Evolutionary conservation across 2,113 vertebrate genomes (phyloP).

Genomic region (Mesocricetus auratus): DNA sequence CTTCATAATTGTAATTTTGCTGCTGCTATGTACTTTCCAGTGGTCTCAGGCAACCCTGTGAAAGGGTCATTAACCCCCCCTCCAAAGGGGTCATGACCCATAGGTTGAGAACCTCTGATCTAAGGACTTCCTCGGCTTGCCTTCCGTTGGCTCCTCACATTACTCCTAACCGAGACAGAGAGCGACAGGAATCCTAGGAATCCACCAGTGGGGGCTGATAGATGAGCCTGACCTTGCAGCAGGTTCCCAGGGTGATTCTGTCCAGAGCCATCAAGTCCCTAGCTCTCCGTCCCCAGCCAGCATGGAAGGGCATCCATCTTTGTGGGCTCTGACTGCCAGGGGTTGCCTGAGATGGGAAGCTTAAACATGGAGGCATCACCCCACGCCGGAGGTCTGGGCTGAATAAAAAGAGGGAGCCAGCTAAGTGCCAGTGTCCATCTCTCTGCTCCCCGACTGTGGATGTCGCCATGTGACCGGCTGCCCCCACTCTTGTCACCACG

Average conservation of each 20-base stretch:
- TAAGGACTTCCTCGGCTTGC: neutral
- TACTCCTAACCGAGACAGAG: neutral
- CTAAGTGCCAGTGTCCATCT: neutral
- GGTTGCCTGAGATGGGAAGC: neutral
- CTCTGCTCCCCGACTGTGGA: neutral
- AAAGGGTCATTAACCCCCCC: neutral
- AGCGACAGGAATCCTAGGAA: neutral
- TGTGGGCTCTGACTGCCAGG: neutral
- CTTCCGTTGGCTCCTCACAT: neutral
- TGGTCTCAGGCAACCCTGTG: neutral
- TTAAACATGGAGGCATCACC: neutral
- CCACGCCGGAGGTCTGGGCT: too few relatives aligned
- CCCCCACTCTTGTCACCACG: neutral
- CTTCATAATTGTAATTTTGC: neutral
- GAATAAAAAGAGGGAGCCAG: accelerated
- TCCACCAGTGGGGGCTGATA: neutral
- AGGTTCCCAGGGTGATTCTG: neutral
- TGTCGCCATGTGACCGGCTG: neutral
- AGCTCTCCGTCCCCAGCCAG: neutral
- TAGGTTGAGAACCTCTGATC: neutral
- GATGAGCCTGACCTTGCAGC: neutral
- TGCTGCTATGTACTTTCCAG: neutral
- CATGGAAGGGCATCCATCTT: neutral
- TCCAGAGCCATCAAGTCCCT: neutral
- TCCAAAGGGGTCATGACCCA: neutral